Base-by-base conservation (phyloP, 2,113 vertebrate genomes). In the Anthoscopus minutus region DNA sequence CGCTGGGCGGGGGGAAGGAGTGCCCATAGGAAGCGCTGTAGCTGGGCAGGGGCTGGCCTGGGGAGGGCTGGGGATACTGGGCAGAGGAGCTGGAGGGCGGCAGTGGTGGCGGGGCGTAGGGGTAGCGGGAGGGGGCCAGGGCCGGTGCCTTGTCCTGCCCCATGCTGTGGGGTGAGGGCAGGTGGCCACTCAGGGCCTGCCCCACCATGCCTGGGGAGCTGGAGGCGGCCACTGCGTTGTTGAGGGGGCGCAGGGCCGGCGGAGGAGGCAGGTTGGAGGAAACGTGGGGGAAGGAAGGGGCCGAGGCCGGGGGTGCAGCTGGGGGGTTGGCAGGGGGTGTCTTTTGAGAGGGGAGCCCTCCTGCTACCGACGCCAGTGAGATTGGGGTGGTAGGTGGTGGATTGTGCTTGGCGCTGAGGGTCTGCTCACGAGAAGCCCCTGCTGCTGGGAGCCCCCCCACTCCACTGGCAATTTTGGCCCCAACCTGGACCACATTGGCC, bases 261-360 rank as follows among this genome's bases (percentile, higher is more conserved):
- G 99, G 99, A 25, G 99, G 99, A 50, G 99, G 99, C 88, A 99
- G 97, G 61, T 98, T 98, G 76, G 98, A 96, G 3, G 98, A 97
- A 78, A 98, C 97, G 0, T 98, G 98, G 18, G 98, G 97, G 30
- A 98, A 98, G 35, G 94, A 80, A 33, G 96, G 92, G 25, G 98
- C 92, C 0, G 96, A 86, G 62, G 97, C 67, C 0, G 96, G 96
- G 8, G 98, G 94, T 0, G 89, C 95, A 6, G 97, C 88, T 0
- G 97, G 70, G 27, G 98, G 97, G 81, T 96, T 98, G 89, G 97
- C 96, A 88, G 92, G 97, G 35, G 98, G 93, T 0, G 97, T 97
- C 66, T 98, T 98, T 28, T 97, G 81, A 51, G 97, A 65, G 27
- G 97, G 97, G 3, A 96, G 85, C 50, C 96, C 96, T n/a, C 96